phyloP scores from a whole-genome alignment of 2,113 vertebrate species.

The Bolborhynchus lineola region DNA sequence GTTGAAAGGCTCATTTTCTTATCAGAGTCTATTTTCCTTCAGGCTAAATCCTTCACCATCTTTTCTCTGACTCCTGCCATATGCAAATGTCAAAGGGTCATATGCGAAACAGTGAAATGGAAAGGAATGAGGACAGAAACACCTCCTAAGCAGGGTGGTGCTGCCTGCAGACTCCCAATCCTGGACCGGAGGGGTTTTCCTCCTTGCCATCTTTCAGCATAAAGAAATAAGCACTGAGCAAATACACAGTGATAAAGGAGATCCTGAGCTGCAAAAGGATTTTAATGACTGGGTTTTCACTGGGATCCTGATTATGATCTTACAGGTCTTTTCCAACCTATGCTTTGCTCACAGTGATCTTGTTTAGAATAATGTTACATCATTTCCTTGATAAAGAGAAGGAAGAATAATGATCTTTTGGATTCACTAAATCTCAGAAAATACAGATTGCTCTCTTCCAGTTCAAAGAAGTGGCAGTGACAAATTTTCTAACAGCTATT shows the following conservation, averaged over 20 bases:
- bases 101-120: neutral
- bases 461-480: neutral
- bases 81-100: neutral
- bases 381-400: neutral
- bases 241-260: neutral
- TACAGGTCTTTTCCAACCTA: neutral
- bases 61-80: neutral
- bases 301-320: neutral
- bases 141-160: neutral
- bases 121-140: neutral
- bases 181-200: neutral
- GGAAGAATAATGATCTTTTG: neutral
- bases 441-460: neutral
- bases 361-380: neutral
- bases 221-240: neutral
- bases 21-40: neutral
- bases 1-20: neutral
- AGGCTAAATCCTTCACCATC: constrained; percentile 6
- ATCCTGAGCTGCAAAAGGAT: neutral
- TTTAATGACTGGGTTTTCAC: neutral
- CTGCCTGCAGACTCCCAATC: neutral
- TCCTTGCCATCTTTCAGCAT: neutral
- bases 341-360: neutral
- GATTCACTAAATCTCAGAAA: neutral
- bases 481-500: neutral